Percentiles rank a stretch among this genome's conserved stretches.
Evolutionary conservation across 2,888 invertebrate species (phyloP).

Genomic region (Helicoverpa assulta): DNA sequence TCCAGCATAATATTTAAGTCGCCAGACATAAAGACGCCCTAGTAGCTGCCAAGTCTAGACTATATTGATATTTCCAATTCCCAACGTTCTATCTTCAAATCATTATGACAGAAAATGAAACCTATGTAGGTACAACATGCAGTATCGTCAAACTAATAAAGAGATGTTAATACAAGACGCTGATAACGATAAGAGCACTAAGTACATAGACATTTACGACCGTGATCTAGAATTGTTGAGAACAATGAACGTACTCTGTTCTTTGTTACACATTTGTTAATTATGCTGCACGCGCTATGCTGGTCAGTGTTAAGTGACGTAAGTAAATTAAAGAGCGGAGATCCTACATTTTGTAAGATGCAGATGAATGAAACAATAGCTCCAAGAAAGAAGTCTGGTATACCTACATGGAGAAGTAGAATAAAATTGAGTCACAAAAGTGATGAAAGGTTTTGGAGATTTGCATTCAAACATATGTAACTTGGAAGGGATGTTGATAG

Average conservation of each 20-base stretch:
- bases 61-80: background rate
- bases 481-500: too few relatives aligned
- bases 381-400: too few relatives aligned
- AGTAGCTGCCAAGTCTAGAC: background rate
- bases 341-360: background rate
- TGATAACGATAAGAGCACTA: constrained; percentile 35
- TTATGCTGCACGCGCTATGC: constrained; percentile 24
- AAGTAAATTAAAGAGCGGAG: background rate
- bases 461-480: too few relatives aligned
- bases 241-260: constrained; percentile 34
- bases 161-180: constrained; percentile 15
- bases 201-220: constrained; percentile 25
- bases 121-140: background rate
- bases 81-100: background rate
- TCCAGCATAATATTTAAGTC: background rate
- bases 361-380: background rate
- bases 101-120: background rate
- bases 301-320: constrained; percentile 2
- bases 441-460: too few relatives aligned
- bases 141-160: constrained; percentile 12
- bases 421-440: too few relatives aligned
- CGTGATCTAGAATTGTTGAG: constrained; percentile 33
- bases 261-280: constrained; percentile 40
- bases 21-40: background rate
- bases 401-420: too few relatives aligned